Evolutionary conservation across 2,113 vertebrate species (phyloP), one percentile per base, ranked within the genome.

Genomic region (Odocoileus hemionus): DNA sequence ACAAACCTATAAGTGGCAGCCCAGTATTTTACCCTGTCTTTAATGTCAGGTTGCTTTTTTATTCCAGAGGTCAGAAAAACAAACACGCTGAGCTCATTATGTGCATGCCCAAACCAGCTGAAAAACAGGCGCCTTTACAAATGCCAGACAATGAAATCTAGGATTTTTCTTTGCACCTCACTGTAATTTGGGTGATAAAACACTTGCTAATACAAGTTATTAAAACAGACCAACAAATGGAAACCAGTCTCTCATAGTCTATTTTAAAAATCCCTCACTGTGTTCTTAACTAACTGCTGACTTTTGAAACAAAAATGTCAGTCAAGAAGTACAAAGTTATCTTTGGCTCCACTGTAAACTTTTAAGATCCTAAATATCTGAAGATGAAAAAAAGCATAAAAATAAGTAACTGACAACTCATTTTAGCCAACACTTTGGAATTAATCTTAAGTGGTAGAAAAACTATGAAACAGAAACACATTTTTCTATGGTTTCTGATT

Each of bases 241-340:
- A 97, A 98, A 96, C 78, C 52, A 58, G 91, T 95, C 86, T 98
- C 91, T 88, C 91, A 82, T 39, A 70, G 67, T 96, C 78, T 97
- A 93, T 92, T 98, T 97, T 87, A 95, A 96, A 98, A 43, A 26
- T 1, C 82, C 78, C 47, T 91, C 17, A 47, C 80, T 93, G 89
- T 85, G 86, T 92, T 95, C 93, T 96, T 97, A 97, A 97, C 94
- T 90, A 97, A 95, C 86, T 94, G 58, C 54, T 95, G 96, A 95
- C 50, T 97, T 98, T 96, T 95, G 97, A 96, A 76, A 50, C 19
- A 79, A 96, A 95, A 58, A 76, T 93, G 84, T 50, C 79, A 97
- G 58, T 96, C 54, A 92, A 67, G 47, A 95, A 54, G 36, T 50
- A 91, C 61, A 74, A 86, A 91, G 74, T 67, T 89, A 85, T 57